A percentile compares a stretch with the other conserved stretches of the same genome.
Evolutionary conservation across 2,888 invertebrate genomes (phyloP).

Genomic region (Nowickia ferox): DNA sequence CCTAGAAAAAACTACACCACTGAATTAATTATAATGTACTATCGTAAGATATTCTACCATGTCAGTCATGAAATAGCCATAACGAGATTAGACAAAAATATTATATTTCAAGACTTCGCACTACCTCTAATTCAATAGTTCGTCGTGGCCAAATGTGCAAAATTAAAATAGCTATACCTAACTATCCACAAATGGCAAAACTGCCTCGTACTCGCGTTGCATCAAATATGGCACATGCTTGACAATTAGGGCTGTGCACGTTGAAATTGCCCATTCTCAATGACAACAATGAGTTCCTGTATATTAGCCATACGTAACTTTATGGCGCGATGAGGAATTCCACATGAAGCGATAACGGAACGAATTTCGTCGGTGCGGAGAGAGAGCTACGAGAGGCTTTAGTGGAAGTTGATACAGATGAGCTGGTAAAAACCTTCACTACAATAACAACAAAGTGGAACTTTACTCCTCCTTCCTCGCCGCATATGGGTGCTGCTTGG

Average conservation of each 20-base stretch:
- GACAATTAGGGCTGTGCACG: conserved; percentile 36
- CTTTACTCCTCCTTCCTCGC: conserved; percentile 3
- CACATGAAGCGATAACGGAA: conserved; percentile 48
- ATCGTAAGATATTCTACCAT: conserved; percentile 22
- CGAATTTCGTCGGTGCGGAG: conserved; percentile 45
- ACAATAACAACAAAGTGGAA: not conserved
- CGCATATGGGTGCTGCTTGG: not conserved
- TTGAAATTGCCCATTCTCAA: conserved; percentile 63
- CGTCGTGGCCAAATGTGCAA: conserved; percentile 31
- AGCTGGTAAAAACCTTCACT: not conserved
- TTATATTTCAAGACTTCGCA: conserved; percentile 33
- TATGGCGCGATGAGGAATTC: not conserved
- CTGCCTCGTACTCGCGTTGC: conserved; percentile 24
- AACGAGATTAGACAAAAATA: conserved; percentile 50
- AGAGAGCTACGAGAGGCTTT: conserved; percentile 41
- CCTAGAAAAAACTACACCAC: conserved; percentile 47
- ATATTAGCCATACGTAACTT: conserved; percentile 45
- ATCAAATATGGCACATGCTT: conserved; percentile 69
- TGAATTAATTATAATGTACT: conserved; percentile 13
- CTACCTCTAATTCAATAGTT: conserved; percentile 19
- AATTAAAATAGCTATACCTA: conserved; percentile 12
- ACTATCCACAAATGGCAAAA: conserved; percentile 29
- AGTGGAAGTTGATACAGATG: not conserved
- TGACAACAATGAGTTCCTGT: conserved; percentile 20
- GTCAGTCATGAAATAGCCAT: conserved; percentile 39